A percentile compares a stretch with the other conserved stretches of the same genome.
These are phyloP conservation scores for Protophormia terraenovae DNA, from an alignment of 2,888 invertebrate species.

Conservation along the genomic window DNA sequence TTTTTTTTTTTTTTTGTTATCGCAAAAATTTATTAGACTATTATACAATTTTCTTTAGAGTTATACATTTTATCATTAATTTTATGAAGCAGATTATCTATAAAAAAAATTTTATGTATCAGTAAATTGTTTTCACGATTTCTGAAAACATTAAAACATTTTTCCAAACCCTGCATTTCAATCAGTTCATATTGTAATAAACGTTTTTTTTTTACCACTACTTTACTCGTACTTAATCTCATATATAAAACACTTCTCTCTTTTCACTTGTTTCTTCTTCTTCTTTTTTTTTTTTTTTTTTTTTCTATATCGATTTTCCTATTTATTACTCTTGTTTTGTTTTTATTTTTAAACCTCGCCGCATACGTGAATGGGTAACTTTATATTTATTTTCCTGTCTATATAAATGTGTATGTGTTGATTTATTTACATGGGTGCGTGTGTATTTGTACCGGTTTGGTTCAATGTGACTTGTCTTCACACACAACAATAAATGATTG, in stretches of 20 bases:
- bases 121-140: too few relatives aligned
- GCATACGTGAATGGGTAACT: background rate
- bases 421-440: background rate
- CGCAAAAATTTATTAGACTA: too few relatives aligned
- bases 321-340: slow-evolving; percentile 43
- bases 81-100: too few relatives aligned
- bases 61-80: too few relatives aligned
- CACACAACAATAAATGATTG: slow-evolving; percentile 59
- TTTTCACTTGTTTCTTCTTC: background rate
- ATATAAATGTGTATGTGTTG: background rate
- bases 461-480: slow-evolving; percentile 25
- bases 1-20: too few relatives aligned
- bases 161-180: slow-evolving; percentile 16
- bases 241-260: slow-evolving; percentile 7
- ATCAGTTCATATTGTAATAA: background rate
- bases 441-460: background rate
- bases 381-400: slow-evolving; percentile 14
- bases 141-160: too few relatives aligned
- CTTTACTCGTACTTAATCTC: background rate
- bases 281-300: background rate
- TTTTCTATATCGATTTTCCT: slow-evolving; percentile 55
- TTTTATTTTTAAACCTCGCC: slow-evolving; percentile 26
- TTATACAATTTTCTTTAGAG: too few relatives aligned
- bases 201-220: background rate
- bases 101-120: too few relatives aligned